Evolutionary conservation across 2,113 vertebrate species (phyloP).

Genomic region (Lepisosteus osseus): DNA sequence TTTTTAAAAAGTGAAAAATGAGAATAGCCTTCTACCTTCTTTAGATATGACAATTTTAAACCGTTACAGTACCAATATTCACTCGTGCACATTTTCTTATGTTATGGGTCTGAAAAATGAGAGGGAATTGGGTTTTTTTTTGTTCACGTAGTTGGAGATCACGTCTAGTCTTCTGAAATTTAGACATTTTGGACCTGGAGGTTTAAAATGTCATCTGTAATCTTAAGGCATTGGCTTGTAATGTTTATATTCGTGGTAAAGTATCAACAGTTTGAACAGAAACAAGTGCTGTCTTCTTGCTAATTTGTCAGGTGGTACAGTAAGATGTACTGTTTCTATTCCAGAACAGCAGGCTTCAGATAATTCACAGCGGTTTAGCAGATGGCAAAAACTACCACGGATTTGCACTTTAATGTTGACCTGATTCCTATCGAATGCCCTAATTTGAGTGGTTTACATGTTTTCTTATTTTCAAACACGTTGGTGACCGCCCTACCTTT

Average conservation of each 20-base stretch:
- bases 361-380: conserved; percentile 42
- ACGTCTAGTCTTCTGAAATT: conserved; percentile 33
- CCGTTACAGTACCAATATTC: conserved; percentile 16
- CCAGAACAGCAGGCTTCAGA: conserved; percentile 55
- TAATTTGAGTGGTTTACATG: conserved; percentile 69
- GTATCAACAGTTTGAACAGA: conserved; percentile 6
- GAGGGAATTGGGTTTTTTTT: conserved; percentile 40
- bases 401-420: conserved; percentile 76
- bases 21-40: conserved; percentile 8
- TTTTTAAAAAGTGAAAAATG: background rate
- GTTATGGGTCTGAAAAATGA: conserved; percentile 36
- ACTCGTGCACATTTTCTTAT: conserved; percentile 13
- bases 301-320: conserved; percentile 31
- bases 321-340: conserved; percentile 47
- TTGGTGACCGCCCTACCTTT: conserved; percentile 77
- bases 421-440: conserved; percentile 62
- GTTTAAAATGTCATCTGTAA: conserved; percentile 17
- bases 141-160: conserved; percentile 46
- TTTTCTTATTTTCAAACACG: conserved; percentile 61
- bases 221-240: conserved; percentile 1
- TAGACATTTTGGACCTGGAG: conserved; percentile 18
- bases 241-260: conserved; percentile 7
- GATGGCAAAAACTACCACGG: conserved; percentile 66
- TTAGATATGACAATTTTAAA: conserved; percentile 15
- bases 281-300: conserved; percentile 35